Base-by-base conservation (phyloP, 2,888 invertebrate species). In the Abrostola tripartita region DNA sequence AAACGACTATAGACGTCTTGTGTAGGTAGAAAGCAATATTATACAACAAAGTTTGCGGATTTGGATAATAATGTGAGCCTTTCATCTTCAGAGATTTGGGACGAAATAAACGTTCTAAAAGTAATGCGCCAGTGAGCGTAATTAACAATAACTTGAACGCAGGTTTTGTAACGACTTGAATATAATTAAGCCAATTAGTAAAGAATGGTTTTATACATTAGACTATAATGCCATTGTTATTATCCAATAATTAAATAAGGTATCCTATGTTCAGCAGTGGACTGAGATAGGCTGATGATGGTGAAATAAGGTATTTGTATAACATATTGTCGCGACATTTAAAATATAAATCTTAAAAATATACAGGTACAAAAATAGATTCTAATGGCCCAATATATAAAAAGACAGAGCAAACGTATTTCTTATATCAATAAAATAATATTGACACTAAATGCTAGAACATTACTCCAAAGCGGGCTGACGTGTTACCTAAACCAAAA, bases 401-500 rank as follows among this genome's bases (percentile, higher is more conserved):
- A 24, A 24, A 1, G 1, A 2, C 24, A 24, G 24, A 24, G 24
- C 42, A 47, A 40, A 51, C 55, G 41, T 37, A 41, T 35, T 52
- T 50, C n/a, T 41, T 52, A 75, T 50, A 40, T 24, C 54, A 59
- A 55, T 72, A 65, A 38, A 60, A 65, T 52, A 37, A 35, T 50
- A 61, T 53, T 50, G 47, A 52, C 62, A 55, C 50, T 56, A 69
- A 71, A 65, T 56, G 36, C 51, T 9, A 37, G 38, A 42, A 35
- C 24, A 65, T 65, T 64, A 64, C 58, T 61, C 11, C 7, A 5
- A 57, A 65, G 57, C 37, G 41, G 54, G 14, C 37, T 41, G 53
- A 61, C 53, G 53, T 41, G 42, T 55, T 60, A 56, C 73, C 42
- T 44, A 37, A 72, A 69, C 11, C 41, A 40, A 69, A 61, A 58